Percentiles rank a stretch among this genome's conserved stretches.
These are phyloP conservation scores for Nasonovia ribisnigri DNA, from an alignment of 2,888 invertebrate genomes.

Conservation along the genomic window DNA sequence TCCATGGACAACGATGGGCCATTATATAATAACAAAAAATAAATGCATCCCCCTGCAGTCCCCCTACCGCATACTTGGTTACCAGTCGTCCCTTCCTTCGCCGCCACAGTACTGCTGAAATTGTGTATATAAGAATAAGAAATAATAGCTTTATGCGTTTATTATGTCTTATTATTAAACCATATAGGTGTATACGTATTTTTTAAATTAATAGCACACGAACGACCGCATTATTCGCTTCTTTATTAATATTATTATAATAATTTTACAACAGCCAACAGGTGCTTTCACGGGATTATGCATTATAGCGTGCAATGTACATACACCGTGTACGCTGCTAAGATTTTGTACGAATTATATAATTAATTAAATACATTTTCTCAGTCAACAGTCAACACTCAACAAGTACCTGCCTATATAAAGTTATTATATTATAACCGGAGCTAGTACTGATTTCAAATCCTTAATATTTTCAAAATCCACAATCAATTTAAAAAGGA, in stretches of 20 bases:
- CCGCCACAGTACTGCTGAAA: not conserved
- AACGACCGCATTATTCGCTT: not conserved
- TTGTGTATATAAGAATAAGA: not conserved
- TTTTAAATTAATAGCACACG: conserved; percentile 39
- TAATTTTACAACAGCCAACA: conserved; percentile 22
- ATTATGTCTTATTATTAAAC: not conserved
- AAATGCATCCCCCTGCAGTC: not conserved
- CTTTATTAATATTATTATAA: conserved; percentile 18
- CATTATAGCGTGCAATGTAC: not conserved
- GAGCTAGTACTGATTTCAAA: not conserved
- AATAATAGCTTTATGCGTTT: not conserved
- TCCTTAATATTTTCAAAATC: not conserved
- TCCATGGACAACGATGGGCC: not conserved
- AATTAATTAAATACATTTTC: not conserved
- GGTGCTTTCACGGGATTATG: conserved; percentile 31
- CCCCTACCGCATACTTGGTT: not conserved
- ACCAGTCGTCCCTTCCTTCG: not conserved
- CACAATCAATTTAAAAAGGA: no score
- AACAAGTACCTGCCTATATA: not conserved
- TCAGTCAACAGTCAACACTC: no score
- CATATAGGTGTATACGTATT: not conserved
- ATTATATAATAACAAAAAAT: not conserved
- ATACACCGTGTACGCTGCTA: not conserved
- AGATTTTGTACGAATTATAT: not conserved
- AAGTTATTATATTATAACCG: not conserved